Percentiles rank a stretch among this genome's conserved stretches.
Evolutionary conservation across 2,113 vertebrate species (phyloP).

Genomic region (Vanacampus margaritifer): DNA sequence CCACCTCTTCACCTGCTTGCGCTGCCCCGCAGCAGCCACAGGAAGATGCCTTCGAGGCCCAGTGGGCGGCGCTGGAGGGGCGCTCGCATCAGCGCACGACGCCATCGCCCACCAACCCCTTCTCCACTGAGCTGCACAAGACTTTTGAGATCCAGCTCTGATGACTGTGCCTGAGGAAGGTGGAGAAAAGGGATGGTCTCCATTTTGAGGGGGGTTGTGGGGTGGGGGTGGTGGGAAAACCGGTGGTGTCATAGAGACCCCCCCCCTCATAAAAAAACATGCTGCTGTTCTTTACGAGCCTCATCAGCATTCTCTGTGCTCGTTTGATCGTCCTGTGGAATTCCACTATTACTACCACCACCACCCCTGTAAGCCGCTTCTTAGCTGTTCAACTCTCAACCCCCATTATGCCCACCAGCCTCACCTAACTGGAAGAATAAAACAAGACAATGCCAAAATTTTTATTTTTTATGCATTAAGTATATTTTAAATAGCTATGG

Average conservation of each 20-base stretch:
- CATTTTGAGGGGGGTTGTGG: neutral
- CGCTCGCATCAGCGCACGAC: conserved; percentile 87
- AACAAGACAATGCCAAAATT: conserved; percentile 93
- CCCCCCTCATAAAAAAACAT: neutral
- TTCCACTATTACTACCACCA: neutral
- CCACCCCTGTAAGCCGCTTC: conserved; percentile 3
- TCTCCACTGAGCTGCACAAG: conserved; percentile 96
- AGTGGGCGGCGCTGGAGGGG: conserved; percentile 93
- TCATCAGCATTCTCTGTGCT: conserved; percentile 44
- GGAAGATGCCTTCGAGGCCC: conserved; percentile 90
- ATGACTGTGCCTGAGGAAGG: conserved; percentile 45
- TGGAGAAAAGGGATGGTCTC: neutral
- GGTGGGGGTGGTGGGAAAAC: neutral
- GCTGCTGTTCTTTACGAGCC: conserved; percentile 31
- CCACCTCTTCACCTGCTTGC: conserved; percentile 35
- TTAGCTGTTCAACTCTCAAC: neutral
- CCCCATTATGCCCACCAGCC: conserved; percentile 17
- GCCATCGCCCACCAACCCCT: conserved; percentile 96
- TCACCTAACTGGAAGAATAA: conserved; percentile 58
- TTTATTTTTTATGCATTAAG: conserved; percentile 99
- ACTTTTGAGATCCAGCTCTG: conserved; percentile 99
- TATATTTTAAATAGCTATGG: conserved; percentile 99
- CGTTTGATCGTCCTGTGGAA: conserved; percentile 48
- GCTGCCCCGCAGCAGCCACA: conserved; percentile 47
- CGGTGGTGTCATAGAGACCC: neutral